Conservation (phyloP, 2,888 invertebrate species). For the Bellardia bayeri region DNA sequence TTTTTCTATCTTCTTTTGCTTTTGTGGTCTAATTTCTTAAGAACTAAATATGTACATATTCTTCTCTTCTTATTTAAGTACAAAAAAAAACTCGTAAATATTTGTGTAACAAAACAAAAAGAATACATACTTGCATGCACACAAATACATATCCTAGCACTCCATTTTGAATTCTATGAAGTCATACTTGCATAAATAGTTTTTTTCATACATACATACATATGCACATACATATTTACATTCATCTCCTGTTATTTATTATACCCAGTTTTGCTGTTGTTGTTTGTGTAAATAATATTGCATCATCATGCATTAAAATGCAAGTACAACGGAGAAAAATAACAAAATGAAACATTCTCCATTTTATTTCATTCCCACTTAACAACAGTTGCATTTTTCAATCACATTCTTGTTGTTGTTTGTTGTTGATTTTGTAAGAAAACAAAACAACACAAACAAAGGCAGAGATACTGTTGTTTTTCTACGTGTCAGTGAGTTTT, state of each 20-base stretch:
- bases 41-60: neutral
- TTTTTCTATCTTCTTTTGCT: neutral
- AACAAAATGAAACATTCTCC: constrained; percentile 38
- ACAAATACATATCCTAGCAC: neutral
- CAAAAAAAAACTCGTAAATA: constrained; percentile 11
- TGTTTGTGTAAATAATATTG: constrained; percentile 54
- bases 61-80: neutral
- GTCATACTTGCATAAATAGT: constrained; percentile 47
- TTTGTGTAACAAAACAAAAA: constrained; percentile 18
- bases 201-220: neutral
- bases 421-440: neutral
- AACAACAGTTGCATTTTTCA: constrained; percentile 14
- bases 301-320: constrained; percentile 58
- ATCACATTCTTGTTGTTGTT: neutral
- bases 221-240: neutral
- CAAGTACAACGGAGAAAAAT: neutral
- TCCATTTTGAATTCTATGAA: constrained; percentile 38
- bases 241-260: constrained; percentile 41
- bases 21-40: constrained; percentile 31
- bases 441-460: neutral
- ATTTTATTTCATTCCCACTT: constrained; percentile 12
- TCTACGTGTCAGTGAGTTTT: constrained; percentile 8
- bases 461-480: constrained; percentile 9
- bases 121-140: neutral
- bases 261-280: constrained; percentile 8